These are phyloP conservation scores for Spheniscus mendiculus DNA, from an alignment of 2,113 vertebrate genomes.

Conservation along the genomic window DNA sequence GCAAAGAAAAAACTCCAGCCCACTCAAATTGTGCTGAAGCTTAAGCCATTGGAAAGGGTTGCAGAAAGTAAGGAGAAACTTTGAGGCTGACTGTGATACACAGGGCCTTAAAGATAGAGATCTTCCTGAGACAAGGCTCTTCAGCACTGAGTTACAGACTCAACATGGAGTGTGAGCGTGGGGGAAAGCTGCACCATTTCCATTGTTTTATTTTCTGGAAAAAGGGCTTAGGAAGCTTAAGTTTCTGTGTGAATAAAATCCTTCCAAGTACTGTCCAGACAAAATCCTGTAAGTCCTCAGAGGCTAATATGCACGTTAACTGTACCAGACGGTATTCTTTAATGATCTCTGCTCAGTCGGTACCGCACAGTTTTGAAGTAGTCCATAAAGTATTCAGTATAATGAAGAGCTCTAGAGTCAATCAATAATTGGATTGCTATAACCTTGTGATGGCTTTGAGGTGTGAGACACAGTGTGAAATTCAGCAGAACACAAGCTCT, in stretches of 20 bases:
- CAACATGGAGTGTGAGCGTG: background rate
- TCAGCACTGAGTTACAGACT: background rate
- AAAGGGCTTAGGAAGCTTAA: background rate
- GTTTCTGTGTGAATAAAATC: background rate
- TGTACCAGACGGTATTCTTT: background rate
- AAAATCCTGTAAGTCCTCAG: background rate
- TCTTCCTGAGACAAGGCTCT: background rate
- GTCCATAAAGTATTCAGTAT: background rate
- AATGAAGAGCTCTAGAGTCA: background rate
- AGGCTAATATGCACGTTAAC: background rate
- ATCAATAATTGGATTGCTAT: background rate
- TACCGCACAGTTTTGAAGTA: background rate
- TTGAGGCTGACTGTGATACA: background rate
- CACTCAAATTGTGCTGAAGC: background rate
- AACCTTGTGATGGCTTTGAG: background rate
- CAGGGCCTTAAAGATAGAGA: background rate
- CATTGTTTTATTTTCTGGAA: background rate
- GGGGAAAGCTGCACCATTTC: background rate
- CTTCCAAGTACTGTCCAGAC: background rate
- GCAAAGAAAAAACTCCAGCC: background rate
- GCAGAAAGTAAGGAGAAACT: background rate
- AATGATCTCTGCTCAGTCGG: background rate
- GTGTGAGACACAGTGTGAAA: background rate
- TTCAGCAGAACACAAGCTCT: background rate
- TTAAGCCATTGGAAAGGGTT: background rate